Percentiles rank a stretch among this genome's conserved stretches.
phyloP scores from a whole-genome alignment of 2,888 invertebrate species.

The Watsonalla cultraria region DNA sequence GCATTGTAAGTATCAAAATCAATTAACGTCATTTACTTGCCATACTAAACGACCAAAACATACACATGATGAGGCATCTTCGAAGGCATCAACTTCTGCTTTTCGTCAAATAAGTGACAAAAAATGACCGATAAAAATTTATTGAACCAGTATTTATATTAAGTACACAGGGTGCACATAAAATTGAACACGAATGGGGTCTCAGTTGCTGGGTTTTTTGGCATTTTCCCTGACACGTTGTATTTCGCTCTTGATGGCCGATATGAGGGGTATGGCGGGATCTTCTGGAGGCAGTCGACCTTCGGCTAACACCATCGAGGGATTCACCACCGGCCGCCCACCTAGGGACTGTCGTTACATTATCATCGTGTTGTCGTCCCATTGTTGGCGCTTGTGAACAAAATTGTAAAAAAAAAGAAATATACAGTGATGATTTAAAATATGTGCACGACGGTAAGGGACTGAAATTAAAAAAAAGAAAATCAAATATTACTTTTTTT shows the following conservation, averaged over 20 bases:
- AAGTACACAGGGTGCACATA: not conserved
- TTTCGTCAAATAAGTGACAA: too few relatives aligned
- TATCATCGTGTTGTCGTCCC: conserved; percentile 43
- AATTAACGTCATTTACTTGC: too few relatives aligned
- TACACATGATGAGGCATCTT: too few relatives aligned
- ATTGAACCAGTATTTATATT: too few relatives aligned
- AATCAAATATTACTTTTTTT: too few relatives aligned
- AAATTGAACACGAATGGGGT: not conserved
- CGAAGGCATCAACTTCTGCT: too few relatives aligned
- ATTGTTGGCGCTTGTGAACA: conserved; percentile 32
- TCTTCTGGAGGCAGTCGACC: conserved; percentile 80
- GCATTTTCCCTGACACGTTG: conserved; percentile 60
- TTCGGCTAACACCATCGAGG: conserved; percentile 74
- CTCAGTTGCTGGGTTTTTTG: conserved; percentile 37
- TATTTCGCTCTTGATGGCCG: conserved; percentile 89
- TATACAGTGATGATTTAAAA: not conserved
- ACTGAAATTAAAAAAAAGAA: too few relatives aligned
- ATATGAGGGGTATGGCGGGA: conserved; percentile 89
- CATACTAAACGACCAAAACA: too few relatives aligned
- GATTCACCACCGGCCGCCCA: conserved; percentile 43
- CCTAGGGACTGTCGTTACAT: conserved; percentile 42
- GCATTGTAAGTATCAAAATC: too few relatives aligned
- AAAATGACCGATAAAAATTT: too few relatives aligned
- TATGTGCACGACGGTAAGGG: too few relatives aligned
- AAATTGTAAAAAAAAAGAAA: conserved; percentile 6